Evolutionary conservation across 2,797 vertebrate species (phyloP).

Genomic region (Zenarchopterus dispar): DNA sequence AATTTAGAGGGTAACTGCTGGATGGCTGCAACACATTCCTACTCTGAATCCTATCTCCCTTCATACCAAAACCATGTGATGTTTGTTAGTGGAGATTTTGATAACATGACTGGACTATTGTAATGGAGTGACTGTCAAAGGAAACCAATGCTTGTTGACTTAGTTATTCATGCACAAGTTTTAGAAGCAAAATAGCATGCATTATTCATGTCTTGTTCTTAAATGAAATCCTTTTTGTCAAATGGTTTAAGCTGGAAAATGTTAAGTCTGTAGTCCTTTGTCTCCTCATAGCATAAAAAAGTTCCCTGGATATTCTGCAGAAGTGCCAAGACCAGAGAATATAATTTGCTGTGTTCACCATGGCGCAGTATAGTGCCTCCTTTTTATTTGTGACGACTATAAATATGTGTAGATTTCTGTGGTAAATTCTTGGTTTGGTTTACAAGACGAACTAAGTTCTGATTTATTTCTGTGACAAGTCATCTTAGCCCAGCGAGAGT

Average conservation of each 20-base stretch:
- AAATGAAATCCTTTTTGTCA: slow-evolving; percentile 32
- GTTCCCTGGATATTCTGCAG: slow-evolving; percentile 19
- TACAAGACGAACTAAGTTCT: slow-evolving; percentile 8
- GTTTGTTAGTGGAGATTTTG: slow-evolving; percentile 26
- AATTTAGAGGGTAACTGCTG: no score
- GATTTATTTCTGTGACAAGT: slow-evolving; percentile 61
- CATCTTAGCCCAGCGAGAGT: slow-evolving; percentile 56
- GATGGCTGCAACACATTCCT: neutral
- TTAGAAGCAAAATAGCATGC: slow-evolving; percentile 23
- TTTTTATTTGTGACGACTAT: slow-evolving; percentile 8
- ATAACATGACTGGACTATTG: neutral
- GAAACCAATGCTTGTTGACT: slow-evolving; percentile 1
- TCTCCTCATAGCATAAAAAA: slow-evolving; percentile 1
- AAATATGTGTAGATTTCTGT: neutral
- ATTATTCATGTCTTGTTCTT: slow-evolving; percentile 36
- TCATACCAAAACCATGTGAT: slow-evolving; percentile 27
- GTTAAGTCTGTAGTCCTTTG: slow-evolving; percentile 18
- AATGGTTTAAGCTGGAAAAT: slow-evolving; percentile 21
- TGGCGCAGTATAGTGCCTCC: neutral
- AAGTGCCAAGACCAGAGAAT: slow-evolving; percentile 3
- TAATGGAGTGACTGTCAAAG: neutral
- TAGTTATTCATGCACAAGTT: neutral
- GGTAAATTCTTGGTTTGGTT: slow-evolving; percentile 6
- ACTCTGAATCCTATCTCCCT: neutral
- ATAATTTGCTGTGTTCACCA: slow-evolving; percentile 4